These are phyloP conservation scores for Pelecanoides urinatrix DNA, from an alignment of 2,113 vertebrate genomes.

Conservation along the genomic window DNA sequence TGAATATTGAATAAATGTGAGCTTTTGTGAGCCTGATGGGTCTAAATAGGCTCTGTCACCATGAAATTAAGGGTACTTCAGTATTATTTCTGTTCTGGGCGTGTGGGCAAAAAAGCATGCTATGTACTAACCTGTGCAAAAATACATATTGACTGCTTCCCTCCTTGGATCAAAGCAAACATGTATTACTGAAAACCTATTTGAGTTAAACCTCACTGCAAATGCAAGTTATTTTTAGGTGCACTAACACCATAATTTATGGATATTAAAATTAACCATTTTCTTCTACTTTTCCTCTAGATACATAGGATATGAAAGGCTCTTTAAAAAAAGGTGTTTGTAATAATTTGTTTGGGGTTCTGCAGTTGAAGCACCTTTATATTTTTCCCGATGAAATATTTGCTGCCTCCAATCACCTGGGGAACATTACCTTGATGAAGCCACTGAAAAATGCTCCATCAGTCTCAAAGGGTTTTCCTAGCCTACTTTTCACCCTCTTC, in stretches of 20 bases:
- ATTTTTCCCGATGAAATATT: slow-evolving; percentile 85
- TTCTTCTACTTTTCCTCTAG: slow-evolving; percentile 74
- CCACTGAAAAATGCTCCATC: slow-evolving; percentile 90
- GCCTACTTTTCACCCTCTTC: slow-evolving; percentile 85
- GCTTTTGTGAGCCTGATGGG: slow-evolving; percentile 42
- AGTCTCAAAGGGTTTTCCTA: slow-evolving; percentile 86
- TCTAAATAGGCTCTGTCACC: slow-evolving; percentile 34
- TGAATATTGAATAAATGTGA: slow-evolving; percentile 61
- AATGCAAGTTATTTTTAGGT: slow-evolving; percentile 78
- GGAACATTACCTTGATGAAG: slow-evolving; percentile 91
- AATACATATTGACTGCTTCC: background rate
- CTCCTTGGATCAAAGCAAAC: slow-evolving; percentile 65
- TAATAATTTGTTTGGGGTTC: slow-evolving; percentile 75
- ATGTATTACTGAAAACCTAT: slow-evolving; percentile 81
- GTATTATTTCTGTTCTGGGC: slow-evolving; percentile 45
- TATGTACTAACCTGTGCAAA: background rate
- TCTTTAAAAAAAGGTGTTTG: slow-evolving; percentile 67
- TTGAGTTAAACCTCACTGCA: slow-evolving; percentile 81
- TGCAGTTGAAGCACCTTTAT: slow-evolving; percentile 78
- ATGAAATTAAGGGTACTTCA: slow-evolving; percentile 47
- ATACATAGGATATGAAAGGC: slow-evolving; percentile 75
- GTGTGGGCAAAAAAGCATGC: background rate
- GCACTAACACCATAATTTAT: slow-evolving; percentile 75
- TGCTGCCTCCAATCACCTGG: slow-evolving; percentile 89
- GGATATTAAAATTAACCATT: slow-evolving; percentile 83